phyloP scores from a whole-genome alignment of 2,113 vertebrate species.

The Marmota monax region DNA sequence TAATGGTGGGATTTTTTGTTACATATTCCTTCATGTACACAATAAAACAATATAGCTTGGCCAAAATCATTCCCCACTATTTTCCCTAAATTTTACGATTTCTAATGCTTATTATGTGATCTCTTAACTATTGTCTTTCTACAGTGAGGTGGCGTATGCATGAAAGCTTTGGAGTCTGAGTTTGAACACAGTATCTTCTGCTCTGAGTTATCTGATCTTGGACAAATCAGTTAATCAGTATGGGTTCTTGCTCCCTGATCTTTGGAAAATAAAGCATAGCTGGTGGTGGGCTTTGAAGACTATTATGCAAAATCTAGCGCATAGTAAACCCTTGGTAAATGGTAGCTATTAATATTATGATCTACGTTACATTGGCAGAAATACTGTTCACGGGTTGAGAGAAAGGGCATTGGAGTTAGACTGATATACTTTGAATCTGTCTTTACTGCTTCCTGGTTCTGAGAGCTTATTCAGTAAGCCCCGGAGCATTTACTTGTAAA shows the following conservation, averaged over 20 bases:
- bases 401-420: not conserved
- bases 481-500: not conserved
- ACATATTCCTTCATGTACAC: too few species aligned
- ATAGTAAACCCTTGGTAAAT: not conserved
- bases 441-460: not conserved
- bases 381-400: not conserved
- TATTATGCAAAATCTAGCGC: not conserved
- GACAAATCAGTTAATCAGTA: not conserved
- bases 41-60: too few species aligned
- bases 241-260: not conserved
- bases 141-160: not conserved
- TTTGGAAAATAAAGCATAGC: not conserved
- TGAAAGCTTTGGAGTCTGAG: not conserved
- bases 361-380: not conserved
- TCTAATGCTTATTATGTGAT: not conserved
- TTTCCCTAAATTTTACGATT: not conserved
- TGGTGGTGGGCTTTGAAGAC: not conserved
- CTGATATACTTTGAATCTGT: not conserved
- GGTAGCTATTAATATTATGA: not conserved
- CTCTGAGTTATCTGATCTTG: not conserved
- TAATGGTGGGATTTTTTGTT: too few species aligned
- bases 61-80: too few species aligned
- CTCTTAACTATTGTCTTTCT: not conserved
- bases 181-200: not conserved
- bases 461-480: not conserved